phyloP scores from a whole-genome alignment of 2,888 invertebrate species.

The Amphimallon solstitiale region DNA sequence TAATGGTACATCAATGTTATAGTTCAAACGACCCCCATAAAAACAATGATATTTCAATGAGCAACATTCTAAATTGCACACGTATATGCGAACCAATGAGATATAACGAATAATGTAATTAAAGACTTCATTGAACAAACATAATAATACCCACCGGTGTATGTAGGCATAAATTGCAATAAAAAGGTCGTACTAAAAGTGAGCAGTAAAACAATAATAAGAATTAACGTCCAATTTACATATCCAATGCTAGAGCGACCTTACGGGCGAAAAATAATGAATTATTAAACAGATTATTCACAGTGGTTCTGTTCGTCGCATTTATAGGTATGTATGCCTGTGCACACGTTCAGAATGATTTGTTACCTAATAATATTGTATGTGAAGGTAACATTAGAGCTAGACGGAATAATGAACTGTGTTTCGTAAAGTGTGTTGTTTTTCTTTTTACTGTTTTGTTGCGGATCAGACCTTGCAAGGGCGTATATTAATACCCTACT shows the following conservation, averaged over 20 bases:
- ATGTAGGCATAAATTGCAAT: slow-evolving; percentile 1
- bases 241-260: slow-evolving; percentile 19
- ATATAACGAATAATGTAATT: slow-evolving; percentile 5
- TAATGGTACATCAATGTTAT: no score
- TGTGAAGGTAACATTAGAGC: background rate
- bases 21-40: no score
- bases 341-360: slow-evolving; percentile 17
- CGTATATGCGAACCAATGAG: background rate
- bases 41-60: no score
- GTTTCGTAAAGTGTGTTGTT: slow-evolving; percentile 3
- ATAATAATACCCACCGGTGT: slow-evolving; percentile 12
- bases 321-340: no score
- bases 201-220: slow-evolving; percentile 22
- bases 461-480: slow-evolving; percentile 26
- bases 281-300: slow-evolving; percentile 30
- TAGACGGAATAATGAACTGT: background rate
- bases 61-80: background rate
- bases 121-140: slow-evolving; percentile 33
- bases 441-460: no score
- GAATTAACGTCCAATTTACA: slow-evolving; percentile 26
- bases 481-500: slow-evolving; percentile 28
- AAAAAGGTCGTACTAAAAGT: slow-evolving; percentile 21
- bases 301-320: background rate
- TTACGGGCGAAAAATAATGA: slow-evolving; percentile 22
- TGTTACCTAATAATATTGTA: background rate